These are phyloP conservation scores for Tineola bisselliella DNA, from an alignment of 2,888 invertebrate species.

Conservation along the genomic window DNA sequence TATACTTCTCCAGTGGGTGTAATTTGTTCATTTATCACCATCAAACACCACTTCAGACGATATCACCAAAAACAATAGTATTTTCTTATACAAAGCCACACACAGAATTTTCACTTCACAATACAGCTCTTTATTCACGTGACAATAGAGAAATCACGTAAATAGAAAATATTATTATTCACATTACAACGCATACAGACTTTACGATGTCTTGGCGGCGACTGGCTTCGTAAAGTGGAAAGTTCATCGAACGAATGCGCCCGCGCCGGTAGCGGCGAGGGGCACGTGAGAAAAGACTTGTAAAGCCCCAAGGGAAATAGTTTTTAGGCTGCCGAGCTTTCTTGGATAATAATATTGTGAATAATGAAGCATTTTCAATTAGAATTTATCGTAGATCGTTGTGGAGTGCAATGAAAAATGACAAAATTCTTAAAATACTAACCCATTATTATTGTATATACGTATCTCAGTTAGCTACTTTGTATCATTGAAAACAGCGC, in stretches of 20 bases:
- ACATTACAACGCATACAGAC: not conserved
- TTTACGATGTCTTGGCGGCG: not conserved
- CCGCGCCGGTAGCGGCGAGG: not conserved
- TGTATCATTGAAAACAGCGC: no score
- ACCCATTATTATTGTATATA: no score
- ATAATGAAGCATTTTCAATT: not conserved
- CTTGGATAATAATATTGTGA: not conserved
- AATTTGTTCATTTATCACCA: not conserved
- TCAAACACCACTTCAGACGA: not conserved
- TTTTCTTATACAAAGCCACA: not conserved
- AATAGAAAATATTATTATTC: not conserved
- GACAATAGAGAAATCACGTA: conserved; percentile 5
- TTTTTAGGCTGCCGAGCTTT: not conserved
- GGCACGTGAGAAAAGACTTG: conserved; percentile 4
- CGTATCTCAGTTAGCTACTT: no score
- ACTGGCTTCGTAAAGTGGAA: conserved; percentile 14
- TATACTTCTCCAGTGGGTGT: not conserved
- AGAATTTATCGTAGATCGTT: no score
- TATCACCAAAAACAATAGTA: not conserved
- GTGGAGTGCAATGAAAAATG: no score
- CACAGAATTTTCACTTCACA: not conserved
- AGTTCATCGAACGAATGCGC: conserved; percentile 14
- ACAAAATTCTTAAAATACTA: no score
- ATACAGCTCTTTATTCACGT: not conserved
- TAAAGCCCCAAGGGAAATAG: not conserved